phyloP scores from a whole-genome alignment of 2,113 vertebrate genomes.

The Aspiorhynchus laticeps region DNA sequence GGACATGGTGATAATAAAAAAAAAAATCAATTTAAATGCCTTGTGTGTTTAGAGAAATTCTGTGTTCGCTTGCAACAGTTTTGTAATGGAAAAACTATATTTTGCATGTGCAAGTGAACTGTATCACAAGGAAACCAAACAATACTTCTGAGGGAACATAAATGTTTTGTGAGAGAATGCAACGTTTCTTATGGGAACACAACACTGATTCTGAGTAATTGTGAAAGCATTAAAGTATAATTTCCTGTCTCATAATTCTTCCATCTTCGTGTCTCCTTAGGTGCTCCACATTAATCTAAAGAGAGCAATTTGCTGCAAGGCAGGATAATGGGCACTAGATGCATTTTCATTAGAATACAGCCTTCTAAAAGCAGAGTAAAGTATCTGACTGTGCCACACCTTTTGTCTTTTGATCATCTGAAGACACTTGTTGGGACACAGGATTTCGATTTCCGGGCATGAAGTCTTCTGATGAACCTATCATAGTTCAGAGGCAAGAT shows the following conservation, averaged over 20 bases:
- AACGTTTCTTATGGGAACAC: background rate
- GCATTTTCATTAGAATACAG: background rate
- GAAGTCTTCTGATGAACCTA: constrained; percentile 79
- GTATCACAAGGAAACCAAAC: too few relatives aligned
- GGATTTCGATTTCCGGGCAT: constrained; percentile 80
- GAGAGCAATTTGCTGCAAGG: background rate
- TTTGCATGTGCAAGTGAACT: too few relatives aligned
- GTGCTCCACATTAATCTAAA: background rate
- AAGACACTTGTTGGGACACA: constrained; percentile 81
- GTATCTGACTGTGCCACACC: constrained; percentile 65
- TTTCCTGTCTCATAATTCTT: too few relatives aligned
- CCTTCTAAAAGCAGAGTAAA: background rate
- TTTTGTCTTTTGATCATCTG: constrained; percentile 77
- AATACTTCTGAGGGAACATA: too few relatives aligned
- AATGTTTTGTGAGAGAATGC: background rate
- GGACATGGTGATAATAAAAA: too few relatives aligned
- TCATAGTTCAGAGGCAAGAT: constrained; percentile 26
- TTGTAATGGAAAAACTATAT: too few relatives aligned
- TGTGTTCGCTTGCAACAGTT: background rate
- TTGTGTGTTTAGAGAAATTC: background rate
- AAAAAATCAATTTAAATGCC: too few relatives aligned
- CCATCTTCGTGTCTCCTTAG: background rate
- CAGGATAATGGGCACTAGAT: background rate
- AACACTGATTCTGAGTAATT: background rate
- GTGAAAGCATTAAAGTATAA: too few relatives aligned